Conservation (phyloP, 1,140 invertebrate species). For the Philopotamus ludificatus region DNA sequence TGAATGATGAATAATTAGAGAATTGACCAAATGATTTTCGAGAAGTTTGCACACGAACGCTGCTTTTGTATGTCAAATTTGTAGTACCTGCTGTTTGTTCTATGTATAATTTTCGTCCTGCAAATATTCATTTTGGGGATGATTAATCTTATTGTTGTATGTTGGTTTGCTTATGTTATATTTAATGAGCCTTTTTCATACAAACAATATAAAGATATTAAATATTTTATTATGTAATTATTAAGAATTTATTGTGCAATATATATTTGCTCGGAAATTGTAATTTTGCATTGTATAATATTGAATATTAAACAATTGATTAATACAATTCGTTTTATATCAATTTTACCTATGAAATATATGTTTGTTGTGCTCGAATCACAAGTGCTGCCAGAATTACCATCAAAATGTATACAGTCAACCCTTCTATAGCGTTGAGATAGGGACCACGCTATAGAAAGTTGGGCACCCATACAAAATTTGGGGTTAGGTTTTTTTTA, state of each 20-base stretch:
- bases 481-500: too few species aligned
- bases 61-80: constrained; percentile 20
- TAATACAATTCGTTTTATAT: too few species aligned
- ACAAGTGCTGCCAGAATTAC: too few species aligned
- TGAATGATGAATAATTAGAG: too few species aligned
- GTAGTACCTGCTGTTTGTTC: constrained; percentile 1
- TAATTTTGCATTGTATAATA: constrained; percentile 32
- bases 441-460: too few species aligned
- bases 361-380: too few species aligned
- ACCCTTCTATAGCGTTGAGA: too few species aligned
- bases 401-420: too few species aligned
- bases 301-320: constrained; percentile 18
- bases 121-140: not conserved
- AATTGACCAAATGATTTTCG: too few species aligned
- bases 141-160: not conserved
- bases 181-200: constrained; percentile 8
- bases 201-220: constrained; percentile 4
- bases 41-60: too few species aligned
- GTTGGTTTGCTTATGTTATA: constrained; percentile 4
- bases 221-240: constrained; percentile 30
- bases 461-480: too few species aligned
- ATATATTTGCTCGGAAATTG: constrained; percentile 25
- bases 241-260: constrained; percentile 29
- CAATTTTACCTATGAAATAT: too few species aligned
- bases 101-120: constrained; percentile 6